phyloP scores from a whole-genome alignment of 2,113 vertebrate genomes.

The Vidua macroura region DNA sequence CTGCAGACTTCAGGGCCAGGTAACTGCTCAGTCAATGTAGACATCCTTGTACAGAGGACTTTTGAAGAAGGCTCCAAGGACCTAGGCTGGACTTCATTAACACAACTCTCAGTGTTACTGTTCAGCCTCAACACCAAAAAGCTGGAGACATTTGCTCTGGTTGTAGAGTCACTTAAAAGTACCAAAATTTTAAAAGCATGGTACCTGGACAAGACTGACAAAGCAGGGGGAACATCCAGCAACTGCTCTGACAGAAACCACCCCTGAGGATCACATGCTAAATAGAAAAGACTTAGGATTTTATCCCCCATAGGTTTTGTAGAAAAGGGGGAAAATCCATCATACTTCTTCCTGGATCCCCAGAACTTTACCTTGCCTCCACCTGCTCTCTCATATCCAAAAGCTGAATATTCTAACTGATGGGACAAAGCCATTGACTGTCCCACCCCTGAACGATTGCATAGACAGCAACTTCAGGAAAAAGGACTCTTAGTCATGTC shows the following conservation, averaged over 20 bases:
- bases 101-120: background rate
- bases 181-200: background rate
- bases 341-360: background rate
- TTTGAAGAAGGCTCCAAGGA: too few species aligned
- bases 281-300: background rate
- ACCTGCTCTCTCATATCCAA: background rate
- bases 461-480: background rate
- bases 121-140: background rate
- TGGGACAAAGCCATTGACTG: background rate
- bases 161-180: background rate
- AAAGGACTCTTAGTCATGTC: background rate
- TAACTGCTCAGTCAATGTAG: too few species aligned
- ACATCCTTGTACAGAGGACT: too few species aligned
- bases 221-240: background rate
- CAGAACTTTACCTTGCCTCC: background rate
- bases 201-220: background rate
- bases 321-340: background rate
- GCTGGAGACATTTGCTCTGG: background rate
- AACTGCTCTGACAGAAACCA: background rate
- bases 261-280: background rate
- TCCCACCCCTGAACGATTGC: background rate
- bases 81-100: too few species aligned
- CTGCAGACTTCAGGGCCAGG: too few species aligned
- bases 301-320: fast-evolving
- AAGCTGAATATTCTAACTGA: background rate